A percentile compares a stretch with the other conserved stretches of the same genome.
phyloP scores from a whole-genome alignment of 2,797 vertebrate genomes.

The Halcyon smyrnensis region DNA sequence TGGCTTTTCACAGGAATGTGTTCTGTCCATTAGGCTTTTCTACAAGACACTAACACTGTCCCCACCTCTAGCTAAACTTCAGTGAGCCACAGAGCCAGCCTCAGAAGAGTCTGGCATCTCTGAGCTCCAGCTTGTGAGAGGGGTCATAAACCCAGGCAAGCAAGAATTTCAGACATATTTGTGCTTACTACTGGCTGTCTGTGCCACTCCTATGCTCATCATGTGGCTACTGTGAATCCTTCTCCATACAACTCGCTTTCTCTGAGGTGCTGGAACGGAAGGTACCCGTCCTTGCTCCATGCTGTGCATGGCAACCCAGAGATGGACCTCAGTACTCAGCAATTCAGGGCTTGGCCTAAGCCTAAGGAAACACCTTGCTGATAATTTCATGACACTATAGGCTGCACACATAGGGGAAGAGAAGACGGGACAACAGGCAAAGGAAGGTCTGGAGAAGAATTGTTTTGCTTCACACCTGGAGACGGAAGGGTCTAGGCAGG shows the following conservation, averaged over 20 bases:
- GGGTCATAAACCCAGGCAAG: not conserved
- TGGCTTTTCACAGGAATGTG: not conserved
- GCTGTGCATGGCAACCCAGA: not conserved
- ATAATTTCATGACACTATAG: rapidly evolving
- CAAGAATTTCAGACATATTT: not conserved
- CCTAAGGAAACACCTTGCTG: not conserved
- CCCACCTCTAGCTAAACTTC: not conserved
- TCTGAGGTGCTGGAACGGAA: not conserved
- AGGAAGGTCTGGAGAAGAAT: not conserved
- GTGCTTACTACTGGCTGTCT: not conserved
- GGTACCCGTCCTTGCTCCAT: not conserved
- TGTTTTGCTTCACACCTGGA: not conserved
- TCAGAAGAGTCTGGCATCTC: not conserved
- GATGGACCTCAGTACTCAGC: not conserved
- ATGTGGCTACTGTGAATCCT: not conserved
- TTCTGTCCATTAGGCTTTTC: not conserved
- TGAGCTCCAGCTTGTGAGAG: not conserved
- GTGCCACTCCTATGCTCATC: not conserved
- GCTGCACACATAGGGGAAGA: not conserved
- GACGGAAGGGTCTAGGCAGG: not conserved
- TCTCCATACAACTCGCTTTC: not conserved
- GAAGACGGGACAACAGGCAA: not conserved
- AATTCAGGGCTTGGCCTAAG: not conserved
- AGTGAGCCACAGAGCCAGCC: not conserved
- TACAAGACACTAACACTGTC: not conserved